Percentiles rank a stretch among this genome's conserved stretches.
Conservation (phyloP, 2,113 vertebrate genomes). For the Pomatostomus ruficeps region DNA sequence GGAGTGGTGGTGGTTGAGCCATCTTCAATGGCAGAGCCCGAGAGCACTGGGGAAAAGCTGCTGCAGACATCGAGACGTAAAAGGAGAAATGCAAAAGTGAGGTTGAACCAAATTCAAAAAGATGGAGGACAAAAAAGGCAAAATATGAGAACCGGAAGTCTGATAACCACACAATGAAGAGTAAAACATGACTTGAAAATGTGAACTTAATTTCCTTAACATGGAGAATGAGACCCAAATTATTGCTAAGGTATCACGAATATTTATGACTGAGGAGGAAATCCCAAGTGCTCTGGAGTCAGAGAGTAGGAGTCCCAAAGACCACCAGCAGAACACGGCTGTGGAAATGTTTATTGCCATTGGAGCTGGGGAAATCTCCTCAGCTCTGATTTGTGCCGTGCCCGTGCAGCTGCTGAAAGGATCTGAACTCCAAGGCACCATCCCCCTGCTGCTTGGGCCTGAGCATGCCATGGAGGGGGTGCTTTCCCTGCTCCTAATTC, state of each 20-base stretch:
- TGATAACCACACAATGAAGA: not conserved
- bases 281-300: not conserved
- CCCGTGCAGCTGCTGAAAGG: not conserved
- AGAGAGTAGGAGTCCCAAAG: not conserved
- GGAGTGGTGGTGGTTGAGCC: not conserved
- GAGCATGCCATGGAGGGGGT: not conserved
- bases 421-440: not conserved
- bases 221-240: not conserved
- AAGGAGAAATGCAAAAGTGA: not conserved
- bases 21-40: not conserved
- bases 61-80: not conserved
- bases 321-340: accelerated
- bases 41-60: not conserved
- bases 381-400: accelerated
- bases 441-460: not conserved
- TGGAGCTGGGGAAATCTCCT: not conserved
- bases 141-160: not conserved
- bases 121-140: not conserved
- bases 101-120: not conserved
- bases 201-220: not conserved
- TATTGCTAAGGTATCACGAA: not conserved
- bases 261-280: not conserved
- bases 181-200: not conserved
- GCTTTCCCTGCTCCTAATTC: not conserved
- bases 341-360: not conserved